phyloP scores from a whole-genome alignment of 2,888 invertebrate genomes.

The Timema cristinae region DNA sequence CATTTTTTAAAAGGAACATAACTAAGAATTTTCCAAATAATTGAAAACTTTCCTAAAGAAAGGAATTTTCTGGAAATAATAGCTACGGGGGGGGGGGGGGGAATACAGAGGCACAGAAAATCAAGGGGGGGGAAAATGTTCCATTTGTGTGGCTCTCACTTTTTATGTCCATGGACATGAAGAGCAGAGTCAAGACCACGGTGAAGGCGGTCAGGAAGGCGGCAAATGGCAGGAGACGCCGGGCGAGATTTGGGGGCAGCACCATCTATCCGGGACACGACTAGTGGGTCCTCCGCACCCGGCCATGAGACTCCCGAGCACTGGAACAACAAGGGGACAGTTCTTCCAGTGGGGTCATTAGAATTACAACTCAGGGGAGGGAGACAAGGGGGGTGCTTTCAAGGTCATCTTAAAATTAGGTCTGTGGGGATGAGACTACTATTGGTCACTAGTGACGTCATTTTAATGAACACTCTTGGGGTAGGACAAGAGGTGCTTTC shows the following conservation, averaged over 20 bases:
- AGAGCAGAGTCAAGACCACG: constrained; percentile 71
- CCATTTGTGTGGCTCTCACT: constrained; percentile 48
- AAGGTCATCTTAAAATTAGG: too few relatives aligned
- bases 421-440: too few relatives aligned
- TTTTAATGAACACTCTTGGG: too few relatives aligned
- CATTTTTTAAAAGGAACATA: too few relatives aligned
- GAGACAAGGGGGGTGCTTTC: too few relatives aligned
- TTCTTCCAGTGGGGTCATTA: constrained; percentile 12
- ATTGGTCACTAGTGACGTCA: too few relatives aligned
- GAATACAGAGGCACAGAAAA: constrained; percentile 43
- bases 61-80: too few relatives aligned
- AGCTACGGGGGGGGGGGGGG: neutral
- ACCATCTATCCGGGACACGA: neutral
- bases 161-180: constrained; percentile 77
- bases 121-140: neutral
- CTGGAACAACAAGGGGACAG: neutral
- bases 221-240: constrained; percentile 61
- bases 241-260: constrained; percentile 20
- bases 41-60: too few relatives aligned
- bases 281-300: neutral
- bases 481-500: too few relatives aligned
- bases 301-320: neutral
- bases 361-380: too few relatives aligned
- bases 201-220: constrained; percentile 74
- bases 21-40: too few relatives aligned